Evolutionary conservation across 2,888 invertebrate genomes (phyloP), one percentile per base, ranked within the genome.

Genomic region (Nebria salina): DNA sequence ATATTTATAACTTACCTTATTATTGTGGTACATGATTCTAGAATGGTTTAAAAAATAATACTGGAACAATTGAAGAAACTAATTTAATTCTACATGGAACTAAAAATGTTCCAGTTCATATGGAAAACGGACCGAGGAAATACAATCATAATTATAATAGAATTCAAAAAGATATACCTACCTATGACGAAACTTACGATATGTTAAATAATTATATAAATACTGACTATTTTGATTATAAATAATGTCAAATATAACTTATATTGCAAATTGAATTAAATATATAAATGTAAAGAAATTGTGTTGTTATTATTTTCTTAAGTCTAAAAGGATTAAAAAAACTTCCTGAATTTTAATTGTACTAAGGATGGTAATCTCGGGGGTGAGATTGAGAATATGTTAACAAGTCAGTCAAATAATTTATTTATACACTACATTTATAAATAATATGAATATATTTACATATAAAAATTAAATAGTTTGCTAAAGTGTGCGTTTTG

Each of bases 31-130:
- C 34, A 2, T 13, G 68, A 80, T 82, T 84, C 72, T 83, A 91
- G 91, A 84, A 86, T 42, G 90, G 90, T 8, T 89, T 89, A 1
- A 83, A 84, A 13, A 84, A 83, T 20, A 93, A 94, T 85, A 85
- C 85, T 1, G 95, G 95, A 0, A 86, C 86, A 66, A 87, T 95
- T n/a, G 91, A 91, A 5, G 87, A 90, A 54, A 88, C 92, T 0
- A 89, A 88, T n/a, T 87, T 96, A 68, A 89, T 92, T 65, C 87
- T 96, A n/a, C 94, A 95, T 85, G 96, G 96, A 1, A 95, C 95
- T 0, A 89, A 88, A 82, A 88, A 91, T 76, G 90, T 90, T 84
- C 95, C 96, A 0, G 86, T 86, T 2, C 93, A 95, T 85, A 92
- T 94, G 90, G 88, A 86, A 83, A 87, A 90, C 75, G 92, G 92